These are phyloP conservation scores for Erpobdella octoculata DNA, from an alignment of 2,888 invertebrate species.

Conservation along the genomic window DNA sequence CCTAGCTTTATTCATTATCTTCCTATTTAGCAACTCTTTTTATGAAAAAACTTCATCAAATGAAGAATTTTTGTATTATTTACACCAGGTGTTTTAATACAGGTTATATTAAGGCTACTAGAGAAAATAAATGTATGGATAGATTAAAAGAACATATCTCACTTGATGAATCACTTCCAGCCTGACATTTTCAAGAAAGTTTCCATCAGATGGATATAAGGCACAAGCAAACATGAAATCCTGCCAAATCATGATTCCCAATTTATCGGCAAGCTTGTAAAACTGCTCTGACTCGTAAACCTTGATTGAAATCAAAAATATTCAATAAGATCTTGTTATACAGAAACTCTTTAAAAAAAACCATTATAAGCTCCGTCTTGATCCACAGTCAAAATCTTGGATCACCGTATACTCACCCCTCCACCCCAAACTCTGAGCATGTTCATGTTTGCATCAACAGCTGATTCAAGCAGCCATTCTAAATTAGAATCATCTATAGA, in stretches of 20 bases:
- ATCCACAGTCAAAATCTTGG: neutral
- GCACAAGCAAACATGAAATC: conserved; percentile 93
- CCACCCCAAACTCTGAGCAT: conserved; percentile 97
- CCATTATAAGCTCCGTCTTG: neutral
- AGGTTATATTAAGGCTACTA: no score
- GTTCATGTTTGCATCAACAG: conserved; percentile 74
- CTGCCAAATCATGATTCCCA: conserved; percentile 91
- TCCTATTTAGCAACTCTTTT: no score
- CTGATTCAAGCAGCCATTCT: conserved; percentile 62
- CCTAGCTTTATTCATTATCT: no score
- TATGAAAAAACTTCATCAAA: no score
- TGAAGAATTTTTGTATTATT: no score
- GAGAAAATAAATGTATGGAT: no score
- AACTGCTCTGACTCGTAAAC: conserved; percentile 79
- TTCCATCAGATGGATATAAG: conserved; percentile 73
- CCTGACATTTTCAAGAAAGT: conserved; percentile 67
- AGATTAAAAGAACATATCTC: no score
- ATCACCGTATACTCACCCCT: conserved; percentile 57
- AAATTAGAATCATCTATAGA: conserved; percentile 54
- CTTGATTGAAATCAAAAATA: neutral
- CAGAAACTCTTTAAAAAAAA: neutral
- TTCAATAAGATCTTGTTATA: neutral
- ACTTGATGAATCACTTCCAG: conserved; percentile 75
- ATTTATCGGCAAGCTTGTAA: conserved; percentile 73
- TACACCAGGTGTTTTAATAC: no score